Percentiles rank a stretch among this genome's conserved stretches.
Conservation (phyloP, 2,797 vertebrate genomes). For the Uromys caudimaculatus region DNA sequence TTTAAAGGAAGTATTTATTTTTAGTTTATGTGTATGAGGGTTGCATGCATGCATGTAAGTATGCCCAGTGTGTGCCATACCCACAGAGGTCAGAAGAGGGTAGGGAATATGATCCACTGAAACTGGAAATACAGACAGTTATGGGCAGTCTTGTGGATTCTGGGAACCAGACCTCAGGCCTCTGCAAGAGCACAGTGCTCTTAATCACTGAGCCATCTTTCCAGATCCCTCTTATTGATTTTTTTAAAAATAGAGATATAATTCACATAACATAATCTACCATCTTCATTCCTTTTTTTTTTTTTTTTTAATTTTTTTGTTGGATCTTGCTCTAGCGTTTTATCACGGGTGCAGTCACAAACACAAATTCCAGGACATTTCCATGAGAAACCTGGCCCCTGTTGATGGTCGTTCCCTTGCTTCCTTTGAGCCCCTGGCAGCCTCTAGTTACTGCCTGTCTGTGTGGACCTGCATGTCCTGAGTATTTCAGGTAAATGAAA, state of each 20-base stretch:
- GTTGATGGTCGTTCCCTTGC: not conserved
- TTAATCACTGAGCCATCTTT: not conserved
- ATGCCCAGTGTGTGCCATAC: not conserved
- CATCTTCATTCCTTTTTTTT: not conserved
- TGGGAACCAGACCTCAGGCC: not conserved
- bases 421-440: not conserved
- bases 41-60: not conserved
- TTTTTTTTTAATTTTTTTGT: not conserved
- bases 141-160: not conserved
- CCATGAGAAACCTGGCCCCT: not conserved
- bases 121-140: not conserved
- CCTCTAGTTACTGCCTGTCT: not conserved
- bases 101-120: too few species aligned
- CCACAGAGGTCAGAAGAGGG: not conserved
- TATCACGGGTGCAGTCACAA: not conserved
- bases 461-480: not conserved
- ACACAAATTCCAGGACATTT: constrained; percentile 25
- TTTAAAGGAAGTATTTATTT: not conserved
- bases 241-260: not conserved
- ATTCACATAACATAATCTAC: not conserved
- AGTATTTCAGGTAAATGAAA: not conserved
- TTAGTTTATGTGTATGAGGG: not conserved
- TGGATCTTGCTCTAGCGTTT: constrained; percentile 1
- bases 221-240: not conserved
- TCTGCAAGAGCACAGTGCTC: not conserved